Conservation (phyloP, 2,113 vertebrate genomes). For the Riparia riparia region DNA sequence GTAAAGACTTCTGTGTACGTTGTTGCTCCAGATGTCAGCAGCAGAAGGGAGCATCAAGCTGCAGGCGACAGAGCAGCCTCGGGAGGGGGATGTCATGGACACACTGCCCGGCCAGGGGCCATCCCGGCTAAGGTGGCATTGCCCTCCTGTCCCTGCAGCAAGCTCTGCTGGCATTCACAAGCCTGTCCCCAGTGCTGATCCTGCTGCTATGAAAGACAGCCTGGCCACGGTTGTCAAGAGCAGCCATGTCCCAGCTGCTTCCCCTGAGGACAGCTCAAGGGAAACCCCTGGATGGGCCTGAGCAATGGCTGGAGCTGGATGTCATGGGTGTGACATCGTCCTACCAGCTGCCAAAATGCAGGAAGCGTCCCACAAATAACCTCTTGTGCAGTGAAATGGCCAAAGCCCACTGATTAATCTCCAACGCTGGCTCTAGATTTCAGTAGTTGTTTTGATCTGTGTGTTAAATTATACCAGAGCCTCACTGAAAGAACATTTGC, state of each 20-base stretch:
- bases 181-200: neutral
- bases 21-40: slow-evolving; percentile 35
- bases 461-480: neutral
- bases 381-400: neutral
- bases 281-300: neutral
- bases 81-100: neutral
- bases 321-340: fast-evolving
- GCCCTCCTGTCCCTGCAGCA: neutral
- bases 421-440: neutral
- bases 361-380: fast-evolving
- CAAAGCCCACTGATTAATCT: neutral
- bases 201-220: neutral
- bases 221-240: fast-evolving
- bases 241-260: neutral
- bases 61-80: fast-evolving
- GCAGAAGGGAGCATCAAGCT: neutral
- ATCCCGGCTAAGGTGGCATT: fast-evolving
- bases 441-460: slow-evolving; percentile 39
- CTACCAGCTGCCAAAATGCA: neutral
- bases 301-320: neutral
- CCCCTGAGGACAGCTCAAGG: neutral
- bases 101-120: neutral
- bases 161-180: fast-evolving
- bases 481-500: slow-evolving; percentile 6
- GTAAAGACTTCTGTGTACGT: neutral